Conservation (phyloP, 2,113 vertebrate species). For the Prinia subflava region DNA sequence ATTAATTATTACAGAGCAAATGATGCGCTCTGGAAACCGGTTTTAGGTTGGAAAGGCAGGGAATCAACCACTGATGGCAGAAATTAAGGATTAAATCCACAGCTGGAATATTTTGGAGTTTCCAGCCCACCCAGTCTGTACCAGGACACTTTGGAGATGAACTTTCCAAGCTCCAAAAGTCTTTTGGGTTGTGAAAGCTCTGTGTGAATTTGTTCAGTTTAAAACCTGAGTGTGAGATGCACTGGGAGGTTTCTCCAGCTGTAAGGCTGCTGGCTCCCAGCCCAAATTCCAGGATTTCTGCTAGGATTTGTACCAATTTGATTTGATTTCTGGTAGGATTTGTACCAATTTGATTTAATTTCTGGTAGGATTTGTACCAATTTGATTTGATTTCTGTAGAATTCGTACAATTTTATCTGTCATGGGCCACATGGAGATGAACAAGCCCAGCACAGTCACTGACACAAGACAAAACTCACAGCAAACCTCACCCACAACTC, state of each 20-base stretch:
- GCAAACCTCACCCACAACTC: background rate
- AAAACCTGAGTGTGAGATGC: background rate
- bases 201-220: background rate
- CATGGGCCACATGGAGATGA: background rate
- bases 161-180: rapidly evolving
- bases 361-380: background rate
- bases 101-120: background rate
- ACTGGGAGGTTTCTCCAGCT: background rate
- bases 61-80: background rate
- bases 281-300: background rate
- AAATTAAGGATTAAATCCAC: background rate
- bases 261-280: background rate
- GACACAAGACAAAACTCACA: background rate
- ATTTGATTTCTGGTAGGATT: background rate
- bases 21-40: rapidly evolving
- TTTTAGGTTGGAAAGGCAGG: background rate
- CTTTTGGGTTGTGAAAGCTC: background rate
- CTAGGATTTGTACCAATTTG: background rate
- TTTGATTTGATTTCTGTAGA: background rate
- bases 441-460: background rate
- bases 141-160: background rate
- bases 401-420: background rate
- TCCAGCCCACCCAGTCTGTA: background rate
- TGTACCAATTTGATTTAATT: background rate
- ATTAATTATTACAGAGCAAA: background rate